phyloP scores from a whole-genome alignment of 2,113 vertebrate species.

The Morphnarchus princeps region DNA sequence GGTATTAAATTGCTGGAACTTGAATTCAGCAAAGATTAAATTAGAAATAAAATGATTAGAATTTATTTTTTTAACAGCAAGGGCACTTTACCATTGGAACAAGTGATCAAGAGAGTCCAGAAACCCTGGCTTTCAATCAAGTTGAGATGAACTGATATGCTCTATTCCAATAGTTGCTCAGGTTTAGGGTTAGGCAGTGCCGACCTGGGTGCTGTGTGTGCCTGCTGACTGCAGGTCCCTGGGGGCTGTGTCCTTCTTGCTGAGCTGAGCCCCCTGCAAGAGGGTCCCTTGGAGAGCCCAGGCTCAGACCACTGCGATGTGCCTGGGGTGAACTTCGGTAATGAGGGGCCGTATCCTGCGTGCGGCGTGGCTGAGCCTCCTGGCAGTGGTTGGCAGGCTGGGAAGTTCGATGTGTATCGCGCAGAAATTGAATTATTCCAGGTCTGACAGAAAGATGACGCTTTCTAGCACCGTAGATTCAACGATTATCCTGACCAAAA shows the following conservation, averaged over 20 bases:
- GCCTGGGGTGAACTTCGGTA: not conserved
- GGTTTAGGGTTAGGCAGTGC: not conserved
- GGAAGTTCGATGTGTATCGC: not conserved
- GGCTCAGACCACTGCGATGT: not conserved
- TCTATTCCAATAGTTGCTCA: not conserved
- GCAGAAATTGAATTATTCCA: not conserved
- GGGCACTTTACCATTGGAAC: not conserved
- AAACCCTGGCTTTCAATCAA: not conserved
- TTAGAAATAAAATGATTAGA: not conserved
- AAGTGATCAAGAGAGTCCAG: not conserved
- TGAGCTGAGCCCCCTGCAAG: not conserved
- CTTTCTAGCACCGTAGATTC: not conserved
- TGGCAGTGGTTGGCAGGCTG: not conserved
- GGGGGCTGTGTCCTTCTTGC: not conserved
- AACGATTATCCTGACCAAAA: not conserved
- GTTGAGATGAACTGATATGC: not conserved
- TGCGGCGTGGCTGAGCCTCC: not conserved
- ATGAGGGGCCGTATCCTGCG: not conserved
- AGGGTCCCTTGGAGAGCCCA: not conserved
- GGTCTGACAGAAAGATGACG: not conserved
- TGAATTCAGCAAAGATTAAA: not conserved
- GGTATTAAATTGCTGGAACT: not conserved
- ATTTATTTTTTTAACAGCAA: not conserved
- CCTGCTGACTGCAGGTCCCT: not conserved
- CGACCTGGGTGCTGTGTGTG: not conserved